phyloP scores from a whole-genome alignment of 2,888 invertebrate species.

The Elysia crispata region DNA sequence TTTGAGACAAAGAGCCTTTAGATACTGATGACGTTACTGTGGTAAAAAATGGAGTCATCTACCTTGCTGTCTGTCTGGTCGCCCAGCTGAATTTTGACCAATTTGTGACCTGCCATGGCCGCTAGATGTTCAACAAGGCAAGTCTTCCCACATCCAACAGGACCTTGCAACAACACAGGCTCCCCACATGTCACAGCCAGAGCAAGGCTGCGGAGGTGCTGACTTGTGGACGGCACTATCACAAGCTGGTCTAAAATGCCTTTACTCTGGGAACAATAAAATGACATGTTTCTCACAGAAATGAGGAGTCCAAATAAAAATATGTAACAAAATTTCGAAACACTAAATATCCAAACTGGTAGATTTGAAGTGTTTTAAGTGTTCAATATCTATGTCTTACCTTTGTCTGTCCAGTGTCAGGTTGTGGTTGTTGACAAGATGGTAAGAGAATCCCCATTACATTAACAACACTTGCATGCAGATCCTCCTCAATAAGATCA shows the following conservation, averaged over 20 bases:
- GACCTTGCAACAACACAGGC: slow-evolving; percentile 83
- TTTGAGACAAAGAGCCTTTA: too few relatives aligned
- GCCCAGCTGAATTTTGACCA: slow-evolving; percentile 93
- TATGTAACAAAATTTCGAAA: neutral
- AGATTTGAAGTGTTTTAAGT: neutral
- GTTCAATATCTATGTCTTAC: neutral
- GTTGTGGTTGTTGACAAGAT: neutral
- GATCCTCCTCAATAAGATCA: slow-evolving; percentile 38
- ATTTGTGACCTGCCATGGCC: slow-evolving; percentile 84
- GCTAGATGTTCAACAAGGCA: slow-evolving; percentile 92
- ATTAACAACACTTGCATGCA: slow-evolving; percentile 46
- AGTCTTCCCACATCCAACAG: slow-evolving; percentile 97
- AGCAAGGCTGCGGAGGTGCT: slow-evolving; percentile 84
- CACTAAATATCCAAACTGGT: neutral
- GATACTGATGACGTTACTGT: too few relatives aligned
- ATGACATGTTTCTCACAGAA: too few relatives aligned
- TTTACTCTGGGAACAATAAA: too few relatives aligned
- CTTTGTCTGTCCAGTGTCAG: slow-evolving; percentile 22
- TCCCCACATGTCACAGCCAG: slow-evolving; percentile 87
- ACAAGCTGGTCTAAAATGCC: slow-evolving; percentile 78
- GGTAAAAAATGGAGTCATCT: too few relatives aligned
- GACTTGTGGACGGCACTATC: slow-evolving; percentile 84
- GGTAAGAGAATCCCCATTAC: slow-evolving; percentile 49
- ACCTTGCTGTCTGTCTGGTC: slow-evolving; percentile 97
- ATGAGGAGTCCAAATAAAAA: neutral